Base-by-base conservation (phyloP, 2,113 vertebrate species). In the Dasypus novemcinctus region DNA sequence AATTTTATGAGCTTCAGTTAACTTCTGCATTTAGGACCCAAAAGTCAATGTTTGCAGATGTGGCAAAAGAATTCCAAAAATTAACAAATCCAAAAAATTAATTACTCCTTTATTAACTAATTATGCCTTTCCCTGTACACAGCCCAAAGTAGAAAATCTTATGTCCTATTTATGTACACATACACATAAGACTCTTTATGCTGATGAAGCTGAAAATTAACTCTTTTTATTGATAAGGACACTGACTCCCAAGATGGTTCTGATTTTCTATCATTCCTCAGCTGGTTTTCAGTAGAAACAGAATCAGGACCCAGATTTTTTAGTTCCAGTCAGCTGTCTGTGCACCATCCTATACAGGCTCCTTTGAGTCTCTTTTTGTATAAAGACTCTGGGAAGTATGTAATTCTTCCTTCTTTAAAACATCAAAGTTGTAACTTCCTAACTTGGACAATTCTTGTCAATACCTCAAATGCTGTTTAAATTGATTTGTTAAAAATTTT, bases 401-500 rank as follows among this genome's bases (percentile, higher is more conserved):
- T 78, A 18, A 46, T 33, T 61, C 38, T 54, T 43, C 27, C 80
- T 74, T 69, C 36, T 84, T 71, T n/a, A 81, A 68, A 93, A 31
- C 31, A 85, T 81, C 25, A 18, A 49, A 90, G n/a, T 59, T 80
- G 11, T 78, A 66, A 59, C 3, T 89, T 94, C 7, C 31, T 59
- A 36, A 52, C 66, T 72, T 66, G 18, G 38, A 84, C 6, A 63
- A 31, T 89, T 38, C 25, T 95, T 91, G 38, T 13, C 38, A 85
- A 68, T 84, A 81, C 5, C 3, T 90, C 20, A 69, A n/a, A 11
- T 66, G 54, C 66, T 75, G 23, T 21, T 95, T 20, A 76, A 20
- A 25, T 69, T 78, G 8, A 1, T 86, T 92, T 93, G 95, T 89
- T 95, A 90, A 97, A 79, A 92, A 72, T 2, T 2, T 27, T 46